Conservation (phyloP, 2,113 vertebrate species). For the Cyphomyrus discorhynchus region DNA sequence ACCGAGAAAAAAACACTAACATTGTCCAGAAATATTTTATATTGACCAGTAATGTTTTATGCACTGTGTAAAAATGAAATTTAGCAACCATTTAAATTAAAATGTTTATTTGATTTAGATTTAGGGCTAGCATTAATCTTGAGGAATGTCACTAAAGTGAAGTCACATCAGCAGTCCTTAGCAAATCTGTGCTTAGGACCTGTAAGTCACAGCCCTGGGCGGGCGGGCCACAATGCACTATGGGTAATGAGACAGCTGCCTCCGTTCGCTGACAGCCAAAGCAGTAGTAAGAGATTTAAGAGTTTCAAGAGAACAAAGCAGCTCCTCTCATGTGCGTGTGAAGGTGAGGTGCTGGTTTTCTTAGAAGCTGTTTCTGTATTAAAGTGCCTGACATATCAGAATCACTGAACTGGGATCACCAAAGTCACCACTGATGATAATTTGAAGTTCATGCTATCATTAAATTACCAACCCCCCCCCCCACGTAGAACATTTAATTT, state of each 20-base stretch:
- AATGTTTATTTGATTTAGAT: background rate
- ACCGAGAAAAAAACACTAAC: background rate
- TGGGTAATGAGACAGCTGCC: background rate
- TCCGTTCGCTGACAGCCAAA: background rate
- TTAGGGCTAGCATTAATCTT: background rate
- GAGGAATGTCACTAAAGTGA: background rate
- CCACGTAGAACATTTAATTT: slow-evolving; percentile 29
- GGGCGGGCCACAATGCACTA: background rate
- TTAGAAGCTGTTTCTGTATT: slow-evolving; percentile 13
- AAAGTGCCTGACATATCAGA: background rate
- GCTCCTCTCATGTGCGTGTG: background rate
- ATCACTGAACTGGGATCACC: background rate
- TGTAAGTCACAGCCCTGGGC: background rate
- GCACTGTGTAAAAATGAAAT: background rate
- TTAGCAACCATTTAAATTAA: background rate
- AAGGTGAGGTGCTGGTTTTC: slow-evolving; percentile 26
- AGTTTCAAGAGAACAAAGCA: slow-evolving; percentile 15
- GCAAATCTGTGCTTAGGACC: background rate
- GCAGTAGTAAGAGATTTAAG: slow-evolving; percentile 14
- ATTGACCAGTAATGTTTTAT: background rate
- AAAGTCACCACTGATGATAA: slow-evolving; percentile 19
- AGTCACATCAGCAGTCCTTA: background rate
- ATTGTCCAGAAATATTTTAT: background rate
- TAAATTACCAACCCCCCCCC: slow-evolving; percentile 13
- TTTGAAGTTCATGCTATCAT: slow-evolving; percentile 33